These are phyloP conservation scores for Acrocephalus kingi DNA, from an alignment of 2,113 vertebrate genomes.

Conservation along the genomic window DNA sequence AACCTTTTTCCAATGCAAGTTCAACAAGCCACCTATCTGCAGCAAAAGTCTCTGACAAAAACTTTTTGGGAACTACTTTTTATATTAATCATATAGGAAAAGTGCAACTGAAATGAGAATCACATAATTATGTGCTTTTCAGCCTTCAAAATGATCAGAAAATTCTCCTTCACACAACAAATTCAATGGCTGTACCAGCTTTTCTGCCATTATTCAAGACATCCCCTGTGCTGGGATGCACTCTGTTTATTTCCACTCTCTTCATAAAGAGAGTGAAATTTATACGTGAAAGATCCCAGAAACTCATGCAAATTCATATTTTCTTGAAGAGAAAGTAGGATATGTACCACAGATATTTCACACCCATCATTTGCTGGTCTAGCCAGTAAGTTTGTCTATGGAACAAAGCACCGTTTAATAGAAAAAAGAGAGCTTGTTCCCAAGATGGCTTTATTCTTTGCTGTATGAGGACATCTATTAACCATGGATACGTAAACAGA, in stretches of 20 bases:
- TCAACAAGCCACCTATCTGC: not conserved
- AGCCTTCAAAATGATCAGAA: not conserved
- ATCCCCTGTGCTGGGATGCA: not conserved
- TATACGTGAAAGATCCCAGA: not conserved
- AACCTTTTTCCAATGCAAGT: not conserved
- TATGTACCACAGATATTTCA: not conserved
- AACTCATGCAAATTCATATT: not conserved
- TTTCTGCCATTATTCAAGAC: not conserved
- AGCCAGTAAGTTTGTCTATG: not conserved
- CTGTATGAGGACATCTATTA: not conserved
- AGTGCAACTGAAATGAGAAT: not conserved
- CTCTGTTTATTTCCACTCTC: not conserved
- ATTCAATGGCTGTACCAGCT: not conserved
- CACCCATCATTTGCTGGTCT: not conserved
- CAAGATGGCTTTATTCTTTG: not conserved
- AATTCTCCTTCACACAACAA: not conserved
- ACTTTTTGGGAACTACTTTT: not conserved
- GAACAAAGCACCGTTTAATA: not conserved
- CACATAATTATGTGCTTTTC: not conserved
- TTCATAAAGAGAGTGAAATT: not conserved
- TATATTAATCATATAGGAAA: not conserved
- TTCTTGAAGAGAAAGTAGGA: not conserved
- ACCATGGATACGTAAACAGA: not conserved
- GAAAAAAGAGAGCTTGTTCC: not conserved
- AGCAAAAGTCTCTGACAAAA: not conserved